Conservation (phyloP, 2,888 invertebrate genomes). For the Dromius quadrimaculatus region DNA sequence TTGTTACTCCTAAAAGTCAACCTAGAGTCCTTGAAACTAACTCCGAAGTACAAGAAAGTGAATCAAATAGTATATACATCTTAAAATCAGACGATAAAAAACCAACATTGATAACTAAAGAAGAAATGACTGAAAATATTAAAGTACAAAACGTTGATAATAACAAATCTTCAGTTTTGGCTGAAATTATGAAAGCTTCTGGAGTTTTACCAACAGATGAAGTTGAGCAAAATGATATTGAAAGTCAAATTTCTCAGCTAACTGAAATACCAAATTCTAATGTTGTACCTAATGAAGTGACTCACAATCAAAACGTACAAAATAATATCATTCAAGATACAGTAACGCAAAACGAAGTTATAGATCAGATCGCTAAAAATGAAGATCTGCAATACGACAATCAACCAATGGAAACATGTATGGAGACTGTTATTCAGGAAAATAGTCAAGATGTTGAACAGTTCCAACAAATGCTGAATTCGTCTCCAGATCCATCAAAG, state of each 20-base stretch:
- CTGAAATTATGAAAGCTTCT: conserved; percentile 57
- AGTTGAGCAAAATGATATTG: conserved; percentile 55
- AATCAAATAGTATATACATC: conserved; percentile 16
- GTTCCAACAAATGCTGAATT: conserved; percentile 19
- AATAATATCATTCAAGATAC: not conserved
- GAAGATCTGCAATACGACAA: conserved; percentile 2
- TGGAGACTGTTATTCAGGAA: conserved; percentile 31
- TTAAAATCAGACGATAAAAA: conserved; percentile 31
- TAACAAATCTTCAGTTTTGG: conserved; percentile 56
- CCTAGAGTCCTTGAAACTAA: not conserved
- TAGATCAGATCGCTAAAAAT: not conserved
- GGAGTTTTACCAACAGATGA: conserved; percentile 55
- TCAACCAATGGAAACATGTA: conserved; percentile 1
- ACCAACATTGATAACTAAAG: not conserved
- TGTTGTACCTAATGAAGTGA: conserved; percentile 62
- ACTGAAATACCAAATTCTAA: conserved; percentile 54
- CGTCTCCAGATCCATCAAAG: conserved; percentile 23
- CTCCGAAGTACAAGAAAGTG: conserved; percentile 7
- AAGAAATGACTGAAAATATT: conserved; percentile 12
- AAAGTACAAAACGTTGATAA: conserved; percentile 19
- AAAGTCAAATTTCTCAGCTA: conserved; percentile 56
- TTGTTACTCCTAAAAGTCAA: conserved; percentile 55
- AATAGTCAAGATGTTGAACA: conserved; percentile 23
- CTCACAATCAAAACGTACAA: conserved; percentile 7
- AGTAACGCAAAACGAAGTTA: conserved; percentile 4